phyloP scores from a whole-genome alignment of 2,797 vertebrate genomes.

The Scolopax rusticola region DNA sequence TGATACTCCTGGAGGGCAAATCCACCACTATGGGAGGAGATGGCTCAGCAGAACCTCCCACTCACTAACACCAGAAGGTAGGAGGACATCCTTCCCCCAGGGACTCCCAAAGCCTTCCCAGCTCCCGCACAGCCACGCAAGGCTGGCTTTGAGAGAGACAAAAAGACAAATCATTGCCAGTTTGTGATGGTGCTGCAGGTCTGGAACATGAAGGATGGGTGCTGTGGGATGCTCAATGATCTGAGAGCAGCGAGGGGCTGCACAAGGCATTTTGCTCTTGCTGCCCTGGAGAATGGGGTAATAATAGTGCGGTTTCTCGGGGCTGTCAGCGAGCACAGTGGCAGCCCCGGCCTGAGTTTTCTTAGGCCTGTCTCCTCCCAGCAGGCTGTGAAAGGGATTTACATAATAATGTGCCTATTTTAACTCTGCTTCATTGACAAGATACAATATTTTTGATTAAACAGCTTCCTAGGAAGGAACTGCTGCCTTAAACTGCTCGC shows the following conservation, averaged over 20 bases:
- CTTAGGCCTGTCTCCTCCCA: not conserved
- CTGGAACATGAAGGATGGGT: not conserved
- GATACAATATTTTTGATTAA: constrained; percentile 45
- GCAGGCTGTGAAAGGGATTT: constrained; percentile 33
- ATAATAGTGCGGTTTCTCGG: not conserved
- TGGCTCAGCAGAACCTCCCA: not conserved
- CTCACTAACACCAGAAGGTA: not conserved
- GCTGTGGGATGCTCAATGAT: not conserved
- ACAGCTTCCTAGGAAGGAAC: constrained; percentile 37
- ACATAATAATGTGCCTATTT: constrained; percentile 26
- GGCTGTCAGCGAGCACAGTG: not conserved
- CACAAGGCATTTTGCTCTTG: not conserved
- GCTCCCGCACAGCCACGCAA: accelerated
- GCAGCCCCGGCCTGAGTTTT: not conserved
- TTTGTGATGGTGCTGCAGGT: not conserved
- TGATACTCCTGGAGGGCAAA: not conserved
- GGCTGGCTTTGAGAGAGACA: not conserved
- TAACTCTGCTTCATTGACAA: constrained; percentile 48
- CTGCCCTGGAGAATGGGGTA: not conserved
- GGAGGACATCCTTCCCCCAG: not conserved
- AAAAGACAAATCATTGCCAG: not conserved
- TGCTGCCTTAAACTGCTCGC: not conserved
- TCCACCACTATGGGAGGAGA: not conserved
- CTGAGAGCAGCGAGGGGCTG: not conserved
- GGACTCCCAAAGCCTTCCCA: not conserved